Base-by-base conservation (phyloP, 1,140 invertebrate species). In the Drosophila pectinifera region DNA sequence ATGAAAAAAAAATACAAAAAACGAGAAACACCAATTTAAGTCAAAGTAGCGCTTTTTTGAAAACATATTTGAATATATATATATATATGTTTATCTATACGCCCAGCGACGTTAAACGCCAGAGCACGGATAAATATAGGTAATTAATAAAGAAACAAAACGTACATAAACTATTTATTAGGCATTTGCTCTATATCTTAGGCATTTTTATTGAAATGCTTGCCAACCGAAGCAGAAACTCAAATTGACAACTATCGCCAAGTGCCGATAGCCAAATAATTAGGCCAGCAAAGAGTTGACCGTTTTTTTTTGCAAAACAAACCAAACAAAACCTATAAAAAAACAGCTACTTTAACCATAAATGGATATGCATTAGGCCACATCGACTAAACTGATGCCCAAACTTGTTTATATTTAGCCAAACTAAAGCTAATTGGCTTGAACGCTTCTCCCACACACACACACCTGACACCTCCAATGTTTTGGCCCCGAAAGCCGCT, bases 131-230 rank as follows among this genome's bases (percentile, higher is more conserved):
- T 59, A 51, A 39, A 58, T 58, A 68, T 78, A 57, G 58, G 41
- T 73, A 56, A 65, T 42, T 20, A 58, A 58, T 18, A 26, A 38
- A 58, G 13, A 59, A 13, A 39, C 10, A 39, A 26, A 31, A 24
- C 31, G 31, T 42, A 45, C 8, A 24, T 53, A 20, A 38, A 72
- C 42, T 48, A 59, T 49, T 65, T 34, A 69, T 81, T 74, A 72
- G 81, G 80, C 80, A 74, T 72, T 81, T 81, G 61, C 75, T 81
- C 42, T 45, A 61, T 73, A 69, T 54, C 58, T 31, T 70, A 28
- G 38, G 78, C 82, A 85, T 86, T 85, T 85, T 86, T 85, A 86
- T 85, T 85, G 82, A 85, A 78, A 86, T 85, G 82, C 82, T 85
- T 85, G 57, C 70, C 62, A 88, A 69, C 41, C 20, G 61, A 49